Evolutionary conservation across 2,888 invertebrate species (phyloP).

Genomic region (Apodemia mormo): DNA sequence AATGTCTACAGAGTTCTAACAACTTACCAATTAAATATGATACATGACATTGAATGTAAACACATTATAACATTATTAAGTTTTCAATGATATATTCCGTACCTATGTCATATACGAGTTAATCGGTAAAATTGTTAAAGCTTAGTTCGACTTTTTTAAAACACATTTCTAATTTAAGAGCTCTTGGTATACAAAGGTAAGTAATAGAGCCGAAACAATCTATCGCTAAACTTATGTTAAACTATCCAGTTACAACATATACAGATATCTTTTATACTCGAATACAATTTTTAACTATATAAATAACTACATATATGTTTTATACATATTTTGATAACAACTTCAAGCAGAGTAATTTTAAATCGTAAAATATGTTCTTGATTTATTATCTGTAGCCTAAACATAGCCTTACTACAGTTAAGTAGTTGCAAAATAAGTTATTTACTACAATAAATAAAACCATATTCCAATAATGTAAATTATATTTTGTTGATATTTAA

Average conservation of each 20-base stretch:
- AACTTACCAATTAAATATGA: too few relatives aligned
- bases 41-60: too few relatives aligned
- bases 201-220: slow-evolving; percentile 55
- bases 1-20: too few relatives aligned
- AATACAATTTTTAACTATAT: slow-evolving; percentile 20
- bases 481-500: not conserved
- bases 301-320: not conserved
- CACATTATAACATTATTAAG: too few relatives aligned
- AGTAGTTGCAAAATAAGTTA: slow-evolving; percentile 7
- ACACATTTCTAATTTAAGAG: not conserved
- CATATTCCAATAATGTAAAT: not conserved
- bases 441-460: not conserved
- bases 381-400: not conserved
- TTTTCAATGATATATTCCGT: too few relatives aligned
- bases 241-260: slow-evolving; percentile 66
- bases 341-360: slow-evolving; percentile 1
- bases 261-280: slow-evolving; percentile 50
- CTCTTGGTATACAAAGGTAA: slow-evolving; percentile 43
- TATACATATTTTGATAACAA: slow-evolving; percentile 18
- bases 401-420: slow-evolving; percentile 7
- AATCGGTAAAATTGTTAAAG: too few relatives aligned
- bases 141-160: too few relatives aligned
- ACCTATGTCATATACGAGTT: too few relatives aligned
- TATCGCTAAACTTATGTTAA: slow-evolving; percentile 40
- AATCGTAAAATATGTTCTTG: not conserved